Percentiles rank a stretch among this genome's conserved stretches.
These are phyloP conservation scores for Pristionchus japonicus DNA, from an alignment of 2,888 invertebrate species.

Conservation along the genomic window DNA sequence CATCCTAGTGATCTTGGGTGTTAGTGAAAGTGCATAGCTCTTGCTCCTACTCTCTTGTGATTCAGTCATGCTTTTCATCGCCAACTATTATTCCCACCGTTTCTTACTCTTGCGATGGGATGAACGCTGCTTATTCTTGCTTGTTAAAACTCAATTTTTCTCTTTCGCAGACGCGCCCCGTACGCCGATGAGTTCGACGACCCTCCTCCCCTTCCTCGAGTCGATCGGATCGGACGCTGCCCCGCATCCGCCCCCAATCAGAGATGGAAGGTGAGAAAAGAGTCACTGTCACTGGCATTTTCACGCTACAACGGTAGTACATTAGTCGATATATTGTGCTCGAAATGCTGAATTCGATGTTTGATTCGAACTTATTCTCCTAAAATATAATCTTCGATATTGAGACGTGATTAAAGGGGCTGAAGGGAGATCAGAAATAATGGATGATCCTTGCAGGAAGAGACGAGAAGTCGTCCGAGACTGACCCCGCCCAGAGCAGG, in stretches of 20 bases:
- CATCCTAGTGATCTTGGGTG: too few species aligned
- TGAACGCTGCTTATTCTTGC: too few species aligned
- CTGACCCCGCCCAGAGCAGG: background rate
- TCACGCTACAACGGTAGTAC: background rate
- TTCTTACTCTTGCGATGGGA: too few species aligned
- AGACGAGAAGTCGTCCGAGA: background rate
- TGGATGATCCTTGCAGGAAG: background rate
- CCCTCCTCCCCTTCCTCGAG: too few species aligned
- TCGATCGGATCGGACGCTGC: background rate
- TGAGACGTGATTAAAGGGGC: too few species aligned
- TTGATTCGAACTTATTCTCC: too few species aligned
- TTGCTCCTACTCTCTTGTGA: too few species aligned
- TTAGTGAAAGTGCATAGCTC: too few species aligned
- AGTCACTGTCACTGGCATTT: background rate
- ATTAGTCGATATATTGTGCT: background rate
- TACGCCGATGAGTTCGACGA: background rate
- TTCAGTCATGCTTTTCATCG: too few species aligned
- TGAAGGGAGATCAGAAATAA: background rate
- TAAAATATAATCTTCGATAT: too few species aligned
- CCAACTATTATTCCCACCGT: too few species aligned
- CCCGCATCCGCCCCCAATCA: background rate
- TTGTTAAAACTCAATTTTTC: too few species aligned
- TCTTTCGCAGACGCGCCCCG: background rate
- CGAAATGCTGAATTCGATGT: background rate
- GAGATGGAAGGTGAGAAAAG: slow-evolving; percentile 1